Conservation (phyloP, 2,888 invertebrate genomes). For the Lasius fuliginosus region DNA sequence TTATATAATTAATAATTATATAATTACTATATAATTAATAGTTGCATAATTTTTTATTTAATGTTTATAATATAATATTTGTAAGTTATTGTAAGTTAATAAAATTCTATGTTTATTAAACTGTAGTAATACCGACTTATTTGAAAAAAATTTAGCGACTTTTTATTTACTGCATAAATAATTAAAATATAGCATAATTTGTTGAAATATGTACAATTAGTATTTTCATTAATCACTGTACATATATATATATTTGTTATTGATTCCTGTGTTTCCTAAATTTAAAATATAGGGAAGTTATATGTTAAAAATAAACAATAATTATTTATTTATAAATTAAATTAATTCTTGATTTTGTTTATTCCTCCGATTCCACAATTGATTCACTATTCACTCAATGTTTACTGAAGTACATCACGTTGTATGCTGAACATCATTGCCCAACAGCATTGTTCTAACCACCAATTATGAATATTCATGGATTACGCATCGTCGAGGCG, state of each 20-base stretch:
- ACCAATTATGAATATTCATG: conserved; percentile 72
- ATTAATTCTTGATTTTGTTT: conserved; percentile 25
- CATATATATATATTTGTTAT: background rate
- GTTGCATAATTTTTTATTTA: too few relatives aligned
- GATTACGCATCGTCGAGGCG: conserved; percentile 55
- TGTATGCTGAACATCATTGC: conserved; percentile 48
- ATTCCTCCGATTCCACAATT: conserved; percentile 32
- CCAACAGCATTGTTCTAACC: conserved; percentile 67
- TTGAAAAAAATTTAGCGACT: too few relatives aligned
- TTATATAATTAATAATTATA: too few relatives aligned
- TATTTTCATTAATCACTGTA: too few relatives aligned
- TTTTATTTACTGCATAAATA: too few relatives aligned
- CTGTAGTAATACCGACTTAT: too few relatives aligned
- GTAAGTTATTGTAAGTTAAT: too few relatives aligned
- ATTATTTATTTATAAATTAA: conserved; percentile 8
- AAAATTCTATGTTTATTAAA: too few relatives aligned
- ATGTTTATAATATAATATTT: too few relatives aligned
- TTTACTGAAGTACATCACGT: conserved; percentile 34
- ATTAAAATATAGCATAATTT: too few relatives aligned
- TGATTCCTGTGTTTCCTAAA: background rate
- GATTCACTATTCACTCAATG: conserved; percentile 36
- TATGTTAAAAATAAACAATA: conserved; percentile 1
- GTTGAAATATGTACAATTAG: too few relatives aligned
- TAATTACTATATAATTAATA: too few relatives aligned
- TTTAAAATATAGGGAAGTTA: background rate